A percentile compares a stretch with the other conserved stretches of the same genome.
Evolutionary conservation across 2,797 vertebrate genomes (phyloP).

Genomic region (Prunella strophiata): DNA sequence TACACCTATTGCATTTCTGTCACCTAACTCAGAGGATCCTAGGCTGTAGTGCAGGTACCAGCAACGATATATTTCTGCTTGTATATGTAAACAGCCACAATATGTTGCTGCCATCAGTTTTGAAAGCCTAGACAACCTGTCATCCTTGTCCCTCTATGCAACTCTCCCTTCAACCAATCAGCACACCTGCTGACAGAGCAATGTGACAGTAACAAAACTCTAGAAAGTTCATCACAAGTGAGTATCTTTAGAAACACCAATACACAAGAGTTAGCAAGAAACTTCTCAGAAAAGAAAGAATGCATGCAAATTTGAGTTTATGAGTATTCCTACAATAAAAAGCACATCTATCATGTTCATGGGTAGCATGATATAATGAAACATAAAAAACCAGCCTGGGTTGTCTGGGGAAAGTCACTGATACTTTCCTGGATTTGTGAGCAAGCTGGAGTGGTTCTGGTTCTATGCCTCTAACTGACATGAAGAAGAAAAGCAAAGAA

Average conservation of each 20-base stretch:
- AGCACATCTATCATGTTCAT: neutral
- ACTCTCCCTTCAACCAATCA: neutral
- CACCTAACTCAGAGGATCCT: neutral
- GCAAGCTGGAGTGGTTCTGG: neutral
- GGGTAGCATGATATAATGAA: neutral
- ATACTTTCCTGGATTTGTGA: neutral
- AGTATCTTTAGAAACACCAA: neutral
- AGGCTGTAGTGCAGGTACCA: neutral
- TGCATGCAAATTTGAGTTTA: neutral
- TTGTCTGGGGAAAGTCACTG: neutral
- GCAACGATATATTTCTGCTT: neutral
- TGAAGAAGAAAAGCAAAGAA: neutral
- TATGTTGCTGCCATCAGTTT: neutral
- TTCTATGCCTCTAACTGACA: neutral
- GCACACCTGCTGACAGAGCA: neutral
- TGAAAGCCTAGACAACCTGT: neutral
- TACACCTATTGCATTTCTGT: neutral
- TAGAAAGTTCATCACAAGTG: neutral
- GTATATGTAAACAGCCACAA: neutral
- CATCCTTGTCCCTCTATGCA: neutral
- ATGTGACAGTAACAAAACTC: neutral
- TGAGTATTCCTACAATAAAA: neutral
- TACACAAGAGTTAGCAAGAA: neutral
- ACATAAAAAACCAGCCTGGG: neutral
- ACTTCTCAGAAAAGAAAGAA: neutral